These are phyloP conservation scores for Machimus rusticus DNA, from an alignment of 2,888 invertebrate genomes.

Conservation along the genomic window DNA sequence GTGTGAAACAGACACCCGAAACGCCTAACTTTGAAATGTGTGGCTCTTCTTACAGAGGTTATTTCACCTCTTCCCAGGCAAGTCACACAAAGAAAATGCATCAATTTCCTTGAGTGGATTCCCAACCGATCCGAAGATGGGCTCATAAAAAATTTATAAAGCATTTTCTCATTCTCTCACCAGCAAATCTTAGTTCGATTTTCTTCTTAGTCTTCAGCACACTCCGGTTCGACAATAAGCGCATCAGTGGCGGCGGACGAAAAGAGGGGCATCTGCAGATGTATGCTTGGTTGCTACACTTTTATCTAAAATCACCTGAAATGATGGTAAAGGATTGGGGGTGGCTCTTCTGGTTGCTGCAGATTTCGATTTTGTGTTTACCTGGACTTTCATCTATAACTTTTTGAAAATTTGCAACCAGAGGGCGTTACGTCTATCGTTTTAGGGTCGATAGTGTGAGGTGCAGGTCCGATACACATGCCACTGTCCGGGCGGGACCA, in stretches of 20 bases:
- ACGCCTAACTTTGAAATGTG: background rate
- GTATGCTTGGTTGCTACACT: background rate
- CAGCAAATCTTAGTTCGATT: background rate
- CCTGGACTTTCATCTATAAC: background rate
- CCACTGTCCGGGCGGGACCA: background rate
- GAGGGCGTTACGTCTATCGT: background rate
- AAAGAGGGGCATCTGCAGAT: background rate
- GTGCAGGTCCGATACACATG: background rate
- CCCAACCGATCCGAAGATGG: background rate
- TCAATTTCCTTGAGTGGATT: background rate
- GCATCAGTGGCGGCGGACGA: background rate
- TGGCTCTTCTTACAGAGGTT: background rate
- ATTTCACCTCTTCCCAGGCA: background rate
- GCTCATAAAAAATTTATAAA: background rate
- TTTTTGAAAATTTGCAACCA: background rate
- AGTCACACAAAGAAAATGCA: background rate
- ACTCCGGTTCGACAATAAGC: background rate
- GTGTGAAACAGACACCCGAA: background rate
- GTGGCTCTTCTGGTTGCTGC: background rate
- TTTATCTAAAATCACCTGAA: background rate
- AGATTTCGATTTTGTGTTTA: background rate
- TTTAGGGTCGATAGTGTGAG: background rate
- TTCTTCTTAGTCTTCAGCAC: background rate
- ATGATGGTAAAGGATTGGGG: background rate
- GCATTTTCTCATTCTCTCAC: background rate